Percentiles rank a stretch among this genome's conserved stretches.
phyloP scores from a whole-genome alignment of 2,113 vertebrate genomes.

The Dendrocopos noguchii region DNA sequence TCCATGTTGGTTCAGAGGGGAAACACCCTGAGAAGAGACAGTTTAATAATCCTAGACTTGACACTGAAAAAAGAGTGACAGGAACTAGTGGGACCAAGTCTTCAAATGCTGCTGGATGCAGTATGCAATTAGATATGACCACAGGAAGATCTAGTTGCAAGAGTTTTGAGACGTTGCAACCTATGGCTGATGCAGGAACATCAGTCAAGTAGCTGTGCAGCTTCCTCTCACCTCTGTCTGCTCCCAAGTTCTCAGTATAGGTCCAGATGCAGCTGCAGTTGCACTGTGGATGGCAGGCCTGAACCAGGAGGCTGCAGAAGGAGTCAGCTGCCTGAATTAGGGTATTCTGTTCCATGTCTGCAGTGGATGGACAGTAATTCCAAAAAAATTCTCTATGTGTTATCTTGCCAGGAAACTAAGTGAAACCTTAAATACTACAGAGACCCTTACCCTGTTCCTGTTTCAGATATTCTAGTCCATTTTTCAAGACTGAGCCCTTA shows the following conservation, averaged over 20 bases:
- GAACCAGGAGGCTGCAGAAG: background rate
- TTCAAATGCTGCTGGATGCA: background rate
- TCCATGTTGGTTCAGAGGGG: background rate
- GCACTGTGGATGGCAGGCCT: background rate
- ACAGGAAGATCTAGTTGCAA: background rate
- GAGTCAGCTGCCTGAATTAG: background rate
- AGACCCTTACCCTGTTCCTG: background rate
- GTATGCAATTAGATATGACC: rapidly evolving
- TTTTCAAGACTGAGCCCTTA: background rate
- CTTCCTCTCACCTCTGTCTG: background rate
- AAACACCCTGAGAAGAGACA: background rate
- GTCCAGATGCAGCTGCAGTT: background rate
- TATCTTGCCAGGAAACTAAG: background rate
- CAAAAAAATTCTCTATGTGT: background rate
- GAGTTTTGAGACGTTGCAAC: rapidly evolving
- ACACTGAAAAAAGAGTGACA: background rate
- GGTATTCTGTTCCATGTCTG: background rate
- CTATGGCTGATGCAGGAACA: rapidly evolving
- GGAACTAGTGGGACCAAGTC: background rate
- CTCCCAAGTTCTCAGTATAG: background rate
- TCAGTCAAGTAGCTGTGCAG: background rate
- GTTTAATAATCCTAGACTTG: background rate
- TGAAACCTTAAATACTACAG: background rate
- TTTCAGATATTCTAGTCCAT: background rate
- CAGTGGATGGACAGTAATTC: background rate